phyloP scores from a whole-genome alignment of 2,888 invertebrate species.

The Gymnoscelis rufifasciata region DNA sequence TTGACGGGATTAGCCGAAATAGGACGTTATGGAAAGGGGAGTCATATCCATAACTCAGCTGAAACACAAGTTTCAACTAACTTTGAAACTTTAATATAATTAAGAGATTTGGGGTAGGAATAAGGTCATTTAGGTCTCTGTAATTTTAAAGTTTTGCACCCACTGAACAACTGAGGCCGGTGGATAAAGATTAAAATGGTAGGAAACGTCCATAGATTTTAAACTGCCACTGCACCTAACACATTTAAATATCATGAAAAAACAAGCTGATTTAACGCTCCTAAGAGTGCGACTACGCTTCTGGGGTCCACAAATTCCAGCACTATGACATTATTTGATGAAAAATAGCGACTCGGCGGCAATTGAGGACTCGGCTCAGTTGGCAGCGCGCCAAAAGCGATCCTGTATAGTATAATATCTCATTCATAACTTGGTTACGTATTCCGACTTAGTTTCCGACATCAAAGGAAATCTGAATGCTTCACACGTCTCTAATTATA shows the following conservation, averaged over 20 bases:
- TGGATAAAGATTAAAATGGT: no score
- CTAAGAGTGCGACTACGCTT: neutral
- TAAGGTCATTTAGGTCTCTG: neutral
- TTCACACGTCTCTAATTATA: neutral
- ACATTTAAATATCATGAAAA: no score
- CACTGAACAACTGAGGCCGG: no score
- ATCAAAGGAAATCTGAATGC: slow-evolving; percentile 1
- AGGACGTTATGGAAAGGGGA: slow-evolving; percentile 8
- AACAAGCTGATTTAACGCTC: neutral
- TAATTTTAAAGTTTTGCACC: no score
- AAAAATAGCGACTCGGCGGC: slow-evolving; percentile 4
- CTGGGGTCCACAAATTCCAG: slow-evolving; percentile 1
- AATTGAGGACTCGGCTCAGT: slow-evolving; percentile 5
- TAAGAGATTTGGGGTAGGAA: slow-evolving; percentile 28
- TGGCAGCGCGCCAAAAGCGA: slow-evolving; percentile 6
- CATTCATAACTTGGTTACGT: neutral
- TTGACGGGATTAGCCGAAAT: slow-evolving; percentile 17
- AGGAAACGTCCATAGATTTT: no score
- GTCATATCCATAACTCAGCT: slow-evolving; percentile 28
- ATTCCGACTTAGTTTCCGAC: slow-evolving; percentile 4
- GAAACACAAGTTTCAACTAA: slow-evolving; percentile 29
- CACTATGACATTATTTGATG: neutral
- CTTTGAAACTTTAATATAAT: slow-evolving; percentile 27
- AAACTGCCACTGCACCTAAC: no score
- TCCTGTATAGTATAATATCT: slow-evolving; percentile 11